Conservation (phyloP, 2,113 vertebrate species). For the Cyrtonyx montezumae region DNA sequence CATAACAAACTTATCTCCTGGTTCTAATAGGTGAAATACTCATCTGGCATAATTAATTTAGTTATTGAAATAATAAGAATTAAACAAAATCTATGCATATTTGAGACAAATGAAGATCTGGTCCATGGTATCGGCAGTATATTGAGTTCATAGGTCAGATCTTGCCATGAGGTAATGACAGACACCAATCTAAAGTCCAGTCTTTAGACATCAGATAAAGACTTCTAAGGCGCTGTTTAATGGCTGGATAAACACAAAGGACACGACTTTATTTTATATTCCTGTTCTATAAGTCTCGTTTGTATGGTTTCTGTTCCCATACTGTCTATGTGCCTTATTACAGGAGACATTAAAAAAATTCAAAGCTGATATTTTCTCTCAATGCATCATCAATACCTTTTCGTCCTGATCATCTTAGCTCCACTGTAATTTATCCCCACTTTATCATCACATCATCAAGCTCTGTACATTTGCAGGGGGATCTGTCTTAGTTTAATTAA, state of each 20-base stretch:
- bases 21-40: background rate
- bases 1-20: background rate
- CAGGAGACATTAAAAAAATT: slow-evolving; percentile 39
- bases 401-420: slow-evolving; percentile 27
- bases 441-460: slow-evolving; percentile 45
- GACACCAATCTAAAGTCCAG: slow-evolving; percentile 8
- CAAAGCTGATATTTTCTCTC: background rate
- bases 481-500: slow-evolving; percentile 53
- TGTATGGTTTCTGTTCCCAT: slow-evolving; percentile 39
- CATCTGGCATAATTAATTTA: slow-evolving; percentile 28
- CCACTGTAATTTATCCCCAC: slow-evolving; percentile 32
- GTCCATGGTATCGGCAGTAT: background rate
- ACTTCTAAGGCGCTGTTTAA: slow-evolving; percentile 56
- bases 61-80: background rate
- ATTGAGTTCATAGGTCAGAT: slow-evolving; percentile 54
- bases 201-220: slow-evolving; percentile 68
- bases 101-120: slow-evolving; percentile 9
- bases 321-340: background rate
- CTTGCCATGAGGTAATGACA: slow-evolving; percentile 32
- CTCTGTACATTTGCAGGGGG: background rate
- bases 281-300: background rate
- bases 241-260: slow-evolving; percentile 55
- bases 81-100: background rate
- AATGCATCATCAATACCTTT: background rate
- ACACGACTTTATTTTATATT: slow-evolving; percentile 37